Evolutionary conservation across 2,888 invertebrate genomes (phyloP), one percentile per base, ranked within the genome.

Genomic region (Dendrolimus pini): DNA sequence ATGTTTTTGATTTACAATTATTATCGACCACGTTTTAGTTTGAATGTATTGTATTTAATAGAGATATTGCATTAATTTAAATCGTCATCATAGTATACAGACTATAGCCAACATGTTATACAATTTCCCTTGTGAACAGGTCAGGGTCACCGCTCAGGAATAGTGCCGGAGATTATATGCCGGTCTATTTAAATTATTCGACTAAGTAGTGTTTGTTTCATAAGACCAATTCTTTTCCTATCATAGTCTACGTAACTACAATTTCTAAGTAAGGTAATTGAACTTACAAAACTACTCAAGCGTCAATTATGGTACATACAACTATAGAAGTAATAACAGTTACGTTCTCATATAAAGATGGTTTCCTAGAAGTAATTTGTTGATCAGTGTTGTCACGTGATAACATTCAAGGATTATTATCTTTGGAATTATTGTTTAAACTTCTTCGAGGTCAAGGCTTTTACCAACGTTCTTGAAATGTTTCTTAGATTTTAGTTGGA

Each of bases 231-330:
- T 12, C 8, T 47, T 47, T 12, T 12, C 12, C 47, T 9, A 47
- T 47, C 47, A 10, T 47, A 12, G 47, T 47, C 9, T 30, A 30
- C 30, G 3, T 30, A 30, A 30, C 30, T 30, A 30, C 30, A 30
- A 30, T 3, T 47, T 47, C 12, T 9, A 10, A 47, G 47, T 10
- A 47, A 47, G 47, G 47, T 47, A 8, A 47, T 47, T 12, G 47
- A 47, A 9, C 47, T 12, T 47, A 8, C 47, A 6, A 47, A 47
- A 47, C 47, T 47, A 47, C 9, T 47, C 12, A 12, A 47, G 47
- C 10, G 47, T 68, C 70, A 64, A 62, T 47, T 47, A 47, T 47
- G 3, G 7, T 47, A 47, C 12, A 30, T 30, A 47, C 9, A 47
- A 47, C 47, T 47, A 47, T 12, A 47, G 47, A 47, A 47, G 47